phyloP scores from a whole-genome alignment of 2,888 invertebrate genomes.

The Microplitis deprimator region DNA sequence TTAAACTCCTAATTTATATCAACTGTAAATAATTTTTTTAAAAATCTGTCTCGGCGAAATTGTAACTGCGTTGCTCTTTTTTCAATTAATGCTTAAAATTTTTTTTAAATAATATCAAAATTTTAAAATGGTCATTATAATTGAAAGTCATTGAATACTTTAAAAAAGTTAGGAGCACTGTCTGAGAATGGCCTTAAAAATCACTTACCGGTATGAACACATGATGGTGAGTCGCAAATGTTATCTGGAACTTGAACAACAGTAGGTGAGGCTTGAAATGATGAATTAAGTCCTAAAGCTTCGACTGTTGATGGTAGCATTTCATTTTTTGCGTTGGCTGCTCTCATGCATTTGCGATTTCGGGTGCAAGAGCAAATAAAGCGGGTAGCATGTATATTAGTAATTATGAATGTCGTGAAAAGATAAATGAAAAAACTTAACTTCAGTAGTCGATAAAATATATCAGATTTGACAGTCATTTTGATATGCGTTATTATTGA shows the following conservation, averaged over 20 bases:
- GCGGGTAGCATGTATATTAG: slow-evolving; percentile 45
- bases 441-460: not conserved
- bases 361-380: slow-evolving; percentile 48
- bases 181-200: not conserved
- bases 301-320: slow-evolving; percentile 67
- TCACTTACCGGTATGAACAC: slow-evolving; percentile 81
- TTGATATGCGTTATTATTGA: not conserved
- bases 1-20: too few relatives aligned
- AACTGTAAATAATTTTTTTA: too few relatives aligned
- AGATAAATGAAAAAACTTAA: slow-evolving; percentile 12
- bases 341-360: slow-evolving; percentile 47
- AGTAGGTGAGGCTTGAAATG: slow-evolving; percentile 48
- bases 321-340: slow-evolving; percentile 61
- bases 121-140: too few relatives aligned
- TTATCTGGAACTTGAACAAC: slow-evolving; percentile 65
- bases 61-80: too few relatives aligned
- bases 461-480: not conserved
- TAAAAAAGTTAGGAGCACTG: too few relatives aligned
- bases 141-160: too few relatives aligned
- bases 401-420: slow-evolving; percentile 40
- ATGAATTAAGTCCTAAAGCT: slow-evolving; percentile 56
- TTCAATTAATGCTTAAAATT: too few relatives aligned
- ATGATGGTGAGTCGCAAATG: slow-evolving; percentile 83
- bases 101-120: too few relatives aligned
- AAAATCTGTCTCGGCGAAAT: too few relatives aligned